Percentiles rank a stretch among this genome's conserved stretches.
Evolutionary conservation across 2,888 invertebrate genomes (phyloP).

Genomic region (Caenorhabditis zanzibari): DNA sequence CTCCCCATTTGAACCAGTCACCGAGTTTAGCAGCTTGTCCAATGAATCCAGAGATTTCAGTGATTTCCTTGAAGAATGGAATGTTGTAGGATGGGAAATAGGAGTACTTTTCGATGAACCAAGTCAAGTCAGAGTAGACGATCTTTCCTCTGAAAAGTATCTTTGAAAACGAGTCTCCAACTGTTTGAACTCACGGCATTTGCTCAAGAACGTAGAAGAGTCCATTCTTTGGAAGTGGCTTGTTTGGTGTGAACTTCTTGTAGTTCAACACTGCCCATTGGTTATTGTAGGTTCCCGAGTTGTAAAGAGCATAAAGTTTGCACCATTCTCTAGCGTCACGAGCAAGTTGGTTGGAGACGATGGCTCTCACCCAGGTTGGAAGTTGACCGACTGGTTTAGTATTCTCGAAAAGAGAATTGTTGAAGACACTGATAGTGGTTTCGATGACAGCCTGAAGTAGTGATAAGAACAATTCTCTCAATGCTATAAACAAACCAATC

Average conservation of each 20-base stretch:
- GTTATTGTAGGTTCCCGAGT: conserved; percentile 91
- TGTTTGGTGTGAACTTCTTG: conserved; percentile 86
- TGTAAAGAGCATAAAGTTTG: conserved; percentile 87
- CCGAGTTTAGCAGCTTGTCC: conserved; percentile 85
- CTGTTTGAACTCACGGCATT: conserved; percentile 84
- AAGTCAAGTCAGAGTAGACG: conserved; percentile 79
- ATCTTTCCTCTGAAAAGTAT: conserved; percentile 77
- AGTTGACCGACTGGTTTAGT: conserved; percentile 86
- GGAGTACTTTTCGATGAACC: conserved; percentile 84
- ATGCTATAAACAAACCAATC: conserved; percentile 68
- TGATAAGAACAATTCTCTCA: conserved; percentile 23
- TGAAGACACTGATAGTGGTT: conserved; percentile 90
- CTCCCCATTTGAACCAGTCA: conserved; percentile 87
- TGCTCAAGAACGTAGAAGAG: conserved; percentile 90
- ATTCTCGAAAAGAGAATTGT: conserved; percentile 88
- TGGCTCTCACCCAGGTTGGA: conserved; percentile 88
- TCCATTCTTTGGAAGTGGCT: conserved; percentile 83
- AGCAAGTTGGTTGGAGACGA: conserved; percentile 91
- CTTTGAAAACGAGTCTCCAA: too few relatives aligned
- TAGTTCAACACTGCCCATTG: conserved; percentile 92
- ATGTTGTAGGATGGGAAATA: conserved; percentile 90
- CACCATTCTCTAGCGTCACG: conserved; percentile 89
- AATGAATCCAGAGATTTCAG: conserved; percentile 87
- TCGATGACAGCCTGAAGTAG: conserved; percentile 87
- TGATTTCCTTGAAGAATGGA: conserved; percentile 87